Percentiles rank a stretch among this genome's conserved stretches.
phyloP scores from a whole-genome alignment of 2,888 invertebrate genomes.

The Muscina levida region DNA sequence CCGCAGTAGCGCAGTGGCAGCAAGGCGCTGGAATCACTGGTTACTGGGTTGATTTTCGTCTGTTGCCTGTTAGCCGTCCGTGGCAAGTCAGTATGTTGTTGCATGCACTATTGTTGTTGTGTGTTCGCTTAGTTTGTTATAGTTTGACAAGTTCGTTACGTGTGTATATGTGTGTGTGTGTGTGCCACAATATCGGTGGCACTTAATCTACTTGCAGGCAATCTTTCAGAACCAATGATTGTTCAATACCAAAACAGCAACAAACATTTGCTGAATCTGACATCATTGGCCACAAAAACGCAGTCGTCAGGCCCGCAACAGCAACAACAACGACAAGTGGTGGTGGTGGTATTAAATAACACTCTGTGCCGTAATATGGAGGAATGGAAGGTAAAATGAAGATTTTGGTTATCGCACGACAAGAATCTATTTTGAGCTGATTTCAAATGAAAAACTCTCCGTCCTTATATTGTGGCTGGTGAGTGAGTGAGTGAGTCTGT shows the following conservation, averaged over 20 bases:
- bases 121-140: slow-evolving; percentile 52
- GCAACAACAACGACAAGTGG: not conserved
- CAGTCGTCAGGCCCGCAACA: too few relatives aligned
- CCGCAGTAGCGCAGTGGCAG: not conserved
- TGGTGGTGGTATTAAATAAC: slow-evolving; percentile 63
- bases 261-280: slow-evolving; percentile 49
- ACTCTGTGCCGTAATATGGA: slow-evolving; percentile 53
- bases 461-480: slow-evolving; percentile 2
- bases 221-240: slow-evolving; percentile 69
- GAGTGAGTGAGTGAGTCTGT: too few relatives aligned
- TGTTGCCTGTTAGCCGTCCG: slow-evolving; percentile 12
- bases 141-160: slow-evolving; percentile 59
- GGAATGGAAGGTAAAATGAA: slow-evolving; percentile 20
- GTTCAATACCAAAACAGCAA: slow-evolving; percentile 61
- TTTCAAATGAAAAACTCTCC: slow-evolving; percentile 57
- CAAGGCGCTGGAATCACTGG: slow-evolving; percentile 34
- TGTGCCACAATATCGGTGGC: slow-evolving; percentile 70
- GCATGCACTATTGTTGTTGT: not conserved
- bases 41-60: slow-evolving; percentile 28
- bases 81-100: not conserved
- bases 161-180: slow-evolving; percentile 35
- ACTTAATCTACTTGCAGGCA: slow-evolving; percentile 75
- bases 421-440: slow-evolving; percentile 62
- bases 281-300: not conserved
- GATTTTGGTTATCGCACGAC: slow-evolving; percentile 65